Evolutionary conservation across 2,888 invertebrate species (phyloP).

Genomic region (Liposcelis brunnea): DNA sequence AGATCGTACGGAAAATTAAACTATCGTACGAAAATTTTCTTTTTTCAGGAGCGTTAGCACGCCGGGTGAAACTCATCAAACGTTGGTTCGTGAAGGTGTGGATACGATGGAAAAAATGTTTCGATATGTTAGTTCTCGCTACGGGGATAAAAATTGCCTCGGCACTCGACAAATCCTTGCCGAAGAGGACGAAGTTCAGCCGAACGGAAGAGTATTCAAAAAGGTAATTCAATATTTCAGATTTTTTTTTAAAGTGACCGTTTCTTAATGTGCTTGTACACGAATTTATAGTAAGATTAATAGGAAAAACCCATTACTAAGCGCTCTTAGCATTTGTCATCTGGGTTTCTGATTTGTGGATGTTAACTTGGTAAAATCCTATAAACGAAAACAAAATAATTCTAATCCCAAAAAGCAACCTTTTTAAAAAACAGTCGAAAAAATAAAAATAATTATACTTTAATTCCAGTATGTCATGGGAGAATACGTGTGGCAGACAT

Average conservation of each 20-base stretch:
- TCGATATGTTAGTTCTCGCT: conserved; percentile 54
- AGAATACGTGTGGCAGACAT: conserved; percentile 80
- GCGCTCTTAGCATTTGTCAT: no score
- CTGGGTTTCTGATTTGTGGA: no score
- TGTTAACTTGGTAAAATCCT: no score
- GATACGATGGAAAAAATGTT: conserved; percentile 73
- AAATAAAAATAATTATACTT: conserved; percentile 10
- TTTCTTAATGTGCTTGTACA: not conserved
- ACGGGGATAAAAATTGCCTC: conserved; percentile 57
- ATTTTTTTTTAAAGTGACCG: not conserved
- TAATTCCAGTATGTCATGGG: conserved; percentile 69
- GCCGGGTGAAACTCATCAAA: conserved; percentile 52
- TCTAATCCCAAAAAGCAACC: no score
- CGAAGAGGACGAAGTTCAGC: conserved; percentile 87
- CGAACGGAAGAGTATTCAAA: conserved; percentile 88
- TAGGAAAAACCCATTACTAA: no score
- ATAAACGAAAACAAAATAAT: no score
- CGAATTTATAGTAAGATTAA: not conserved
- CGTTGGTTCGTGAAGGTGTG: conserved; percentile 56
- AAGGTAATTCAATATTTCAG: conserved; percentile 52
- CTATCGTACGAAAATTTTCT: not conserved
- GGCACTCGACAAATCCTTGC: conserved; percentile 81
- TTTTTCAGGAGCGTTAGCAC: conserved; percentile 41
- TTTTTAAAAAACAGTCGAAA: no score
- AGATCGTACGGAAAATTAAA: no score